Percentiles rank a stretch among this genome's conserved stretches.
phyloP scores from a whole-genome alignment of 2,888 invertebrate species.

The Torymus auratus region DNA sequence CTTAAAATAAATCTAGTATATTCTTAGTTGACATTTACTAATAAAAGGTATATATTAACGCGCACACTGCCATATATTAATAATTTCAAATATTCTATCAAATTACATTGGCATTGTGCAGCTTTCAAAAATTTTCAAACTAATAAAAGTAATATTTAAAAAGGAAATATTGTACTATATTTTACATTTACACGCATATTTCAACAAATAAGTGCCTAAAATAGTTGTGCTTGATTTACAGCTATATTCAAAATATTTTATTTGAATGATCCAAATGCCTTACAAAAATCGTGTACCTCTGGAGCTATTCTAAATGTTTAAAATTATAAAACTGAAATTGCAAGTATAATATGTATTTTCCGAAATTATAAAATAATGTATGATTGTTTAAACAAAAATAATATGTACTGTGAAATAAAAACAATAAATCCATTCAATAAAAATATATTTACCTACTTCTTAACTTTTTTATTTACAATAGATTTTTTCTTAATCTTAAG shows the following conservation, averaged over 20 bases:
- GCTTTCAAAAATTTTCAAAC: not conserved
- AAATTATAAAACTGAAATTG: constrained; percentile 65
- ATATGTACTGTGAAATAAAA: constrained; percentile 27
- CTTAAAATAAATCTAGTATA: not conserved
- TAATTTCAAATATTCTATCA: constrained; percentile 13
- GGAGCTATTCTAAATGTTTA: constrained; percentile 48
- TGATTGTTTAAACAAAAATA: constrained; percentile 41
- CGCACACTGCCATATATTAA: constrained; percentile 25
- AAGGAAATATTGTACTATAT: not conserved
- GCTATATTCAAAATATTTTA: not conserved
- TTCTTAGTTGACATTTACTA: not conserved
- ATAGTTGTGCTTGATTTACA: constrained; percentile 7
- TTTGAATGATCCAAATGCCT: not conserved
- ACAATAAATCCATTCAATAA: constrained; percentile 43
- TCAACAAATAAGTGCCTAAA: constrained; percentile 38
- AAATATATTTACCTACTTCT: constrained; percentile 61
- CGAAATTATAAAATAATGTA: constrained; percentile 37
- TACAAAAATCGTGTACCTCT: constrained; percentile 31
- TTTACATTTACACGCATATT: not conserved
- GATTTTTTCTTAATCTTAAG: constrained; percentile 66
- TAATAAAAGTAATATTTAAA: constrained; percentile 3
- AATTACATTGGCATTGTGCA: not conserved
- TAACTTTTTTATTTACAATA: constrained; percentile 51
- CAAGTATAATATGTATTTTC: constrained; percentile 9
- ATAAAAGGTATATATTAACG: not conserved